A percentile compares a stretch with the other conserved stretches of the same genome.
phyloP scores from a whole-genome alignment of 2,113 vertebrate genomes.

The Salvator merianae region DNA sequence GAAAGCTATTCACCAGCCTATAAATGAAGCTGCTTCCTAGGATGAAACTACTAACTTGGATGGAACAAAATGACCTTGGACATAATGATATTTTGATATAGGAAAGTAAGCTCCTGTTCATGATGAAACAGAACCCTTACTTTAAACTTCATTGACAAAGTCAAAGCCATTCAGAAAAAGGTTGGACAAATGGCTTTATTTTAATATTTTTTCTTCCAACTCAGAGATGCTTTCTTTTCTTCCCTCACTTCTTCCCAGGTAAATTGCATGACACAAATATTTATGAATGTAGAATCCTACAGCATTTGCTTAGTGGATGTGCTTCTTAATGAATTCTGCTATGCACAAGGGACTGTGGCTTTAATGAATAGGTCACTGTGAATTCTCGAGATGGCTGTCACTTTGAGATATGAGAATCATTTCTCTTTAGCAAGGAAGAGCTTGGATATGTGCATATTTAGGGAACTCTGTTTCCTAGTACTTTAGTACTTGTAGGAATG shows the following conservation, averaged over 20 bases:
- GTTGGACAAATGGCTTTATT: slow-evolving; percentile 40
- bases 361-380: slow-evolving; percentile 63
- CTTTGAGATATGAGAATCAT: slow-evolving; percentile 65
- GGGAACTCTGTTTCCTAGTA: slow-evolving; percentile 49
- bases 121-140: slow-evolving; percentile 43
- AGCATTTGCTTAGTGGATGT: slow-evolving; percentile 56
- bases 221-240: background rate
- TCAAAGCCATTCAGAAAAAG: slow-evolving; percentile 24
- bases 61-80: slow-evolving; percentile 66
- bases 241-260: slow-evolving; percentile 19
- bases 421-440: slow-evolving; percentile 59
- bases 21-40: slow-evolving; percentile 41
- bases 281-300: slow-evolving; percentile 50
- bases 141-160: slow-evolving; percentile 48
- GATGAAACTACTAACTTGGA: slow-evolving; percentile 25
- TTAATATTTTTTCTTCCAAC: slow-evolving; percentile 52
- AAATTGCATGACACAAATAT: slow-evolving; percentile 53
- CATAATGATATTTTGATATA: slow-evolving; percentile 54
- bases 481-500: slow-evolving; percentile 38
- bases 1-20: slow-evolving; percentile 50
- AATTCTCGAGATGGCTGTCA: slow-evolving; percentile 63
- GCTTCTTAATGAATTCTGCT: slow-evolving; percentile 62
- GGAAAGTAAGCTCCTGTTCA: slow-evolving; percentile 37
- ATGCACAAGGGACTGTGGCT: slow-evolving; percentile 40
- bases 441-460: slow-evolving; percentile 58